Base-by-base conservation (phyloP, 2,888 invertebrate species). In the Conomelus anceps region DNA sequence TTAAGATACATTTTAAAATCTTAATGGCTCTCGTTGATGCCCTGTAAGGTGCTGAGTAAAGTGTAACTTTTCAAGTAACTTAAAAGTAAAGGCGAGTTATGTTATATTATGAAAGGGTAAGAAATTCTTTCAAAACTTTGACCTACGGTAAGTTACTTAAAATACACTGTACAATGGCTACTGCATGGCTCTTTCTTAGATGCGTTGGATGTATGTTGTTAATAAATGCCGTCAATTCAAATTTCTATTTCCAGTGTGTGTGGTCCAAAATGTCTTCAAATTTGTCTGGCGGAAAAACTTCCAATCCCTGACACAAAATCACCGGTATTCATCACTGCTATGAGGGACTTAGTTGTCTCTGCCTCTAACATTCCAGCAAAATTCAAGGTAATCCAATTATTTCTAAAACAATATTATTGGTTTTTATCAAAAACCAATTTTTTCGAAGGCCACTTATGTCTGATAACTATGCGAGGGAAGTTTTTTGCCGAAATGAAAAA, bases 241-340 rank as follows among this genome's bases (percentile, higher is more conserved):
- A 22, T 86, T 88, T 88, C 91, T 92, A 93, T 92, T 91, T 94
- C 93, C 93, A 97, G 98, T 92, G 94, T 98, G 91, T 94, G 98
- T 90, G 98, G 98, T 0, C 97, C 98, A 0, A 95, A 96, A 89
- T 98, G 98, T 92, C 93, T 98, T 22, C 94, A 96, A 88, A 95
- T 95, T 86, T 98, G 98, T 92, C 93, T 98, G 85, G 94, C 95
- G 26, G 96, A 96, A 92, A 95, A 95, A 20, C 94, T 95, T 91
- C 94, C 96, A 0, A 96, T 98, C 91, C 98, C 98, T 0, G 95
- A 96, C 89, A 96, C 95, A 6, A 94, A 95, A 0, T 96, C 95
- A 92, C 98, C 98, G 0, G 95, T 98, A 0, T 97, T 95, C 92
- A 97, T 96, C 23, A 95, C 97, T 88, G 97, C 97, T 0, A 98